A percentile compares a stretch with the other conserved stretches of the same genome.
These are phyloP conservation scores for Rhincodon typus DNA, from an alignment of 2,797 vertebrate genomes.

Conservation along the genomic window DNA sequence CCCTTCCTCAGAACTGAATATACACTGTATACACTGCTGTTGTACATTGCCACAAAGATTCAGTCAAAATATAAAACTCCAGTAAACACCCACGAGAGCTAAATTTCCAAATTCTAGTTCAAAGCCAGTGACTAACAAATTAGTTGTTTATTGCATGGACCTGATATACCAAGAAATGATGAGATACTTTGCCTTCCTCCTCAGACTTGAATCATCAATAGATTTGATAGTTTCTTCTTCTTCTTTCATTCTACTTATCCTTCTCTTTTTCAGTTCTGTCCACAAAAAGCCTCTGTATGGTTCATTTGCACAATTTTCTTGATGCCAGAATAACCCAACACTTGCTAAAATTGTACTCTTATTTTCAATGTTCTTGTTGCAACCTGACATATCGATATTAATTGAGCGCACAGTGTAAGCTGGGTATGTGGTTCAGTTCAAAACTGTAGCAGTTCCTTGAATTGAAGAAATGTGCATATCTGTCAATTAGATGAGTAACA, in stretches of 20 bases:
- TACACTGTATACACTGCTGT: neutral
- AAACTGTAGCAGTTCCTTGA: neutral
- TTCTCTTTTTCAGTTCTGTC: neutral
- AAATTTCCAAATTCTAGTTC: neutral
- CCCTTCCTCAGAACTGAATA: too few species aligned
- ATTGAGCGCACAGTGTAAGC: neutral
- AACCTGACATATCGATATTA: neutral
- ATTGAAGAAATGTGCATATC: neutral
- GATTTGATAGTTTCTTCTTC: neutral
- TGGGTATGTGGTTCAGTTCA: neutral
- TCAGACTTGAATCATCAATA: neutral
- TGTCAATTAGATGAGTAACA: neutral
- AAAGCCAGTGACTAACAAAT: neutral
- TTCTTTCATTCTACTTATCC: neutral
- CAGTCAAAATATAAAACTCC: neutral
- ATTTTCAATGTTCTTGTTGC: neutral
- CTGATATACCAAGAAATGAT: neutral
- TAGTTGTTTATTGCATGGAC: neutral
- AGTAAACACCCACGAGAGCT: neutral
- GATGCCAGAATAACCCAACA: neutral
- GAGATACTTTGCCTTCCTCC: neutral
- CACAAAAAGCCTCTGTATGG: neutral
- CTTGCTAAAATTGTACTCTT: neutral
- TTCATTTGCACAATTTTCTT: neutral
- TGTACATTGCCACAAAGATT: neutral